Base-by-base conservation (phyloP, 2,888 invertebrate species). In the Diloba caeruleocephala region DNA sequence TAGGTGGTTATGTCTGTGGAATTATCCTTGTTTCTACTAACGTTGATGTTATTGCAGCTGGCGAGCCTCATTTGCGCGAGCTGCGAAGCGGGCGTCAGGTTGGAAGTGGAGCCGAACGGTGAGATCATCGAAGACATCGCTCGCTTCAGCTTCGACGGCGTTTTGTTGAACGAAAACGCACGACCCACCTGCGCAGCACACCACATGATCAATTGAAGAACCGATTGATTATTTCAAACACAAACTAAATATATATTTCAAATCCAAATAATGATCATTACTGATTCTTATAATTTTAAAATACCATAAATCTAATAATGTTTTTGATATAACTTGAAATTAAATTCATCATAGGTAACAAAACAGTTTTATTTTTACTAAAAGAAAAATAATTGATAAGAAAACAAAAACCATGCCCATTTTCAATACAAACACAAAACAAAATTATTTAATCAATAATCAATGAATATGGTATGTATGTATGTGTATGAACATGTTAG, bases 111-210 rank as follows among this genome's bases (percentile, higher is more conserved):
- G 73, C 97, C 97, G 88, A 97, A 97, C 8, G 98, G 98, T 56
- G 97, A 97, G 95, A 98, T 98, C 96, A 98, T 98, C 32, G 98
- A 97, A 13, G 98, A 98, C 88, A 99, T 97, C 21, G 98, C 98
- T 51, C 98, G 95, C 90, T 98, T 98, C 77, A 99, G 90, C 88
- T 98, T 98, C 65, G 97, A 97, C 39, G 99, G 98, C 19, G 99
- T 98, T 92, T 98, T 98, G 90, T 98, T 98, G 91, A 99, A 98
- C 65, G 98, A 98, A 82, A 99, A 97, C 68, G 98, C 98, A 71
- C 99, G 95, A 43, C 98, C 98, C 72, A 99, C 98, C 95, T 95
- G 70, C 42, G 71, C 49, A 46, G 32, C 33, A 65, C 37, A 39
- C 21, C 23, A 48, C 17, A 45, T 46, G 41, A 56, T 42, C 50